A percentile compares a stretch with the other conserved stretches of the same genome.
Evolutionary conservation across 2,797 vertebrate species (phyloP).

Genomic region (Poecile montanus): DNA sequence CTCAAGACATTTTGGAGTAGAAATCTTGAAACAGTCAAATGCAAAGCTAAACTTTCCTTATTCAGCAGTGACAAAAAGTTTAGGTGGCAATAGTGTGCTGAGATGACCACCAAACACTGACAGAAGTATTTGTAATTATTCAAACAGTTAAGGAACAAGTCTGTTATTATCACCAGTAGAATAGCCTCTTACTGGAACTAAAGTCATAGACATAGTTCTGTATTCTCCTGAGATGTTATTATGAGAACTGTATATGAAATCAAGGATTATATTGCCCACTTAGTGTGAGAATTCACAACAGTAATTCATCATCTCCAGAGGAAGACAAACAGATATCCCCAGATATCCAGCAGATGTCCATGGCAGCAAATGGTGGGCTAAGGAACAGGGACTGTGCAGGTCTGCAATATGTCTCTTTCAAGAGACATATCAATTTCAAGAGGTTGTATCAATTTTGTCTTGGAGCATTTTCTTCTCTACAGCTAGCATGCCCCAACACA

Average conservation of each 20-base stretch:
- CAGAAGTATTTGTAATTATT: neutral
- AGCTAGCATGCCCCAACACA: neutral
- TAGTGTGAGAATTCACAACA: neutral
- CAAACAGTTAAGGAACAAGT: neutral
- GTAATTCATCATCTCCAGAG: neutral
- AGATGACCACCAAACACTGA: neutral
- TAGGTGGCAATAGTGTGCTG: neutral
- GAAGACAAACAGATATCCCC: neutral
- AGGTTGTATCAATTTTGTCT: neutral
- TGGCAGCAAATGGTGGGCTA: neutral
- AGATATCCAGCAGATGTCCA: neutral
- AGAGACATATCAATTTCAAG: neutral
- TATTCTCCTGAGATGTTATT: neutral
- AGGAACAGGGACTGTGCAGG: neutral
- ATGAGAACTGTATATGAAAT: neutral
- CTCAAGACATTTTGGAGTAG: neutral
- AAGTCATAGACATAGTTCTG: neutral
- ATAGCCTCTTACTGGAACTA: neutral
- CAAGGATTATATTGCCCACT: neutral
- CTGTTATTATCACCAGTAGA: neutral
- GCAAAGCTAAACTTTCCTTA: neutral
- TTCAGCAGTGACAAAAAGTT: neutral
- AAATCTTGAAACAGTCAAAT: neutral
- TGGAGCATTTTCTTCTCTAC: neutral
- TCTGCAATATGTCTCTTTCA: neutral